Conservation (phyloP, 2,113 vertebrate species). For the Syrmaticus mikado region DNA sequence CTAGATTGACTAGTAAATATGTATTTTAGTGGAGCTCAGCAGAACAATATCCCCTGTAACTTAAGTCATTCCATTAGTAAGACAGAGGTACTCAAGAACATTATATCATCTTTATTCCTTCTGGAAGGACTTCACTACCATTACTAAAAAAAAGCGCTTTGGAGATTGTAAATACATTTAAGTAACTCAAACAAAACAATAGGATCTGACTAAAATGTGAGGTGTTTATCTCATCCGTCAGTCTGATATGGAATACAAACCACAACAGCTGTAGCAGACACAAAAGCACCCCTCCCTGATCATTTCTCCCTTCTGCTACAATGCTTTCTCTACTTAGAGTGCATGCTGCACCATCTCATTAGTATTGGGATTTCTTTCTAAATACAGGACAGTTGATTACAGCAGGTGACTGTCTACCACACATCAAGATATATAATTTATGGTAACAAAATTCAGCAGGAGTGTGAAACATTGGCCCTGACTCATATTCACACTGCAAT, state of each 20-base stretch:
- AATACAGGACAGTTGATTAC: background rate
- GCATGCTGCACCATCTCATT: background rate
- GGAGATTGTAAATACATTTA: slow-evolving; percentile 60
- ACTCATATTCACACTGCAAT: too few species aligned
- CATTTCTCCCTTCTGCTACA: background rate
- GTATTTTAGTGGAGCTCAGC: slow-evolving; percentile 53
- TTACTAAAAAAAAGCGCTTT: slow-evolving; percentile 45
- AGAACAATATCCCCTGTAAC: slow-evolving; percentile 38
- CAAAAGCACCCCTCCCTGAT: background rate
- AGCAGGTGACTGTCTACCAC: background rate
- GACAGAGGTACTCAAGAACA: slow-evolving; percentile 54
- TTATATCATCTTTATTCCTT: slow-evolving; percentile 64
- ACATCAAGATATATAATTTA: background rate
- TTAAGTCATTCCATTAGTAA: slow-evolving; percentile 75
- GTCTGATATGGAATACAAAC: slow-evolving; percentile 35
- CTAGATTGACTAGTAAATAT: slow-evolving; percentile 71
- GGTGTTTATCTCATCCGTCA: slow-evolving; percentile 55
- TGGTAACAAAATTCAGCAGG: slow-evolving; percentile 31
- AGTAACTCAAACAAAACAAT: slow-evolving; percentile 61
- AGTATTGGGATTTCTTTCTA: background rate
- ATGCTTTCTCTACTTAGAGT: background rate
- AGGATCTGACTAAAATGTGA: slow-evolving; percentile 59
- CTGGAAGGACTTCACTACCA: slow-evolving; percentile 61
- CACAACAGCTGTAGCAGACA: slow-evolving; percentile 7
- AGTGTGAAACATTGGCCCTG: background rate